phyloP scores from a whole-genome alignment of 53 echinoderm and acorn worm genomes.

The Pentamera pediparva region DNA sequence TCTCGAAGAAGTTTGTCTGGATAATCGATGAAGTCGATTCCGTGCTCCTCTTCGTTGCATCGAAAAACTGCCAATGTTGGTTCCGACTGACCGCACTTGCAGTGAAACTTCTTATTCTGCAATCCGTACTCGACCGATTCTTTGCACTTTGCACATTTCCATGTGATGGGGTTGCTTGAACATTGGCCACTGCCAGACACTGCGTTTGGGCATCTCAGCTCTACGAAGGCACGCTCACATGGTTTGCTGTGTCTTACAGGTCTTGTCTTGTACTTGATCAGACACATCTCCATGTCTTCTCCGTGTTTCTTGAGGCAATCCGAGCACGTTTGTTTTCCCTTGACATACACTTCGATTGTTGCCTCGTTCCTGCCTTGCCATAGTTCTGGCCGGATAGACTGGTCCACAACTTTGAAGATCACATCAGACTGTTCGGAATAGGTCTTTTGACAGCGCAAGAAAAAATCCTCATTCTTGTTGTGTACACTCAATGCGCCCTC shows the following conservation, averaged over 20 bases:
- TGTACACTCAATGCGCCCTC: no score
- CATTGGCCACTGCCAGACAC: conserved; percentile 11
- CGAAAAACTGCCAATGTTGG: not conserved
- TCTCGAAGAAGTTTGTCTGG: no score
- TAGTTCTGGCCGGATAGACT: not conserved
- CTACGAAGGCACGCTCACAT: conserved; percentile 3
- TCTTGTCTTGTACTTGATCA: not conserved
- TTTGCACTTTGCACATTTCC: conserved; percentile 5
- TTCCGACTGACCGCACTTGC: not conserved
- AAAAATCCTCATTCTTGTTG: no score
- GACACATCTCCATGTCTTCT: conserved; percentile 9
- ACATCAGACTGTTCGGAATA: no score
- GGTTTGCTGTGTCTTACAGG: not conserved
- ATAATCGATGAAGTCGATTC: not conserved
- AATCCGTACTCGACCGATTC: no score
- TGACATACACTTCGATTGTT: not conserved
- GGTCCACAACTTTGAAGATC: no score
- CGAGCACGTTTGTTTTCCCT: not conserved
- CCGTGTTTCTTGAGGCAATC: conserved; percentile 10
- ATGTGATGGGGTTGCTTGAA: not conserved
- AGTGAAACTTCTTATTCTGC: not conserved
- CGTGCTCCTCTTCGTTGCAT: not conserved
- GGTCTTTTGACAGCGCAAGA: no score
- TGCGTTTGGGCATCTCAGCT: no score
- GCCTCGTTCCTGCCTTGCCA: not conserved